Percentiles rank a stretch among this genome's conserved stretches.
These are phyloP conservation scores for Pristionchus fissidentatus DNA, from an alignment of 2,888 invertebrate genomes.

Conservation along the genomic window DNA sequence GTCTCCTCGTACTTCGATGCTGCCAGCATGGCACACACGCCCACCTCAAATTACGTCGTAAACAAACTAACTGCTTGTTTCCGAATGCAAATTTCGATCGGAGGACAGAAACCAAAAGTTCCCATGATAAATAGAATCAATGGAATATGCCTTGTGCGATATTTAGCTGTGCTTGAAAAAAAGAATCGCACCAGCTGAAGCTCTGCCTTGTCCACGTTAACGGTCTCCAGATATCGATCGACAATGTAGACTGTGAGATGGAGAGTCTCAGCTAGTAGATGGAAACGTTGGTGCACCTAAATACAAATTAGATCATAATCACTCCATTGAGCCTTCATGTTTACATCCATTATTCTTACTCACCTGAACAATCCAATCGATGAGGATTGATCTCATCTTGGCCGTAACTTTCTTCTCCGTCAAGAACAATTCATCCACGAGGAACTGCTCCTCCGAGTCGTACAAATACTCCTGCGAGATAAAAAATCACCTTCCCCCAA, in stretches of 20 bases:
- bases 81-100: not conserved
- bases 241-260: conserved; percentile 89
- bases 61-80: too few relatives aligned
- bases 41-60: not conserved
- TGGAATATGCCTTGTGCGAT: not conserved
- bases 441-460: conserved; percentile 8
- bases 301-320: not conserved
- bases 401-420: conserved; percentile 80
- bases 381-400: conserved; percentile 89
- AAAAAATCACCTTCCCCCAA: not conserved
- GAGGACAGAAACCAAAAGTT: not conserved
- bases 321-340: not conserved
- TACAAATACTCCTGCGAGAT: conserved; percentile 14
- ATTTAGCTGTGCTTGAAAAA: too few relatives aligned
- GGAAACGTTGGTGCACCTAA: conserved; percentile 88
- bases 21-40: conserved; percentile 82
- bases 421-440: conserved; percentile 53
- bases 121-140: not conserved
- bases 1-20: conserved; percentile 96
- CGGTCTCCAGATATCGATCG: conserved; percentile 87
- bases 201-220: conserved; percentile 55
- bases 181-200: conserved; percentile 58
- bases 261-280: conserved; percentile 88
- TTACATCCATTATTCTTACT: not conserved
- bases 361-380: conserved; percentile 88